Percentiles rank a stretch among this genome's conserved stretches.
phyloP scores from a whole-genome alignment of 2,888 invertebrate genomes.

The Dicranocentrus wangi region DNA sequence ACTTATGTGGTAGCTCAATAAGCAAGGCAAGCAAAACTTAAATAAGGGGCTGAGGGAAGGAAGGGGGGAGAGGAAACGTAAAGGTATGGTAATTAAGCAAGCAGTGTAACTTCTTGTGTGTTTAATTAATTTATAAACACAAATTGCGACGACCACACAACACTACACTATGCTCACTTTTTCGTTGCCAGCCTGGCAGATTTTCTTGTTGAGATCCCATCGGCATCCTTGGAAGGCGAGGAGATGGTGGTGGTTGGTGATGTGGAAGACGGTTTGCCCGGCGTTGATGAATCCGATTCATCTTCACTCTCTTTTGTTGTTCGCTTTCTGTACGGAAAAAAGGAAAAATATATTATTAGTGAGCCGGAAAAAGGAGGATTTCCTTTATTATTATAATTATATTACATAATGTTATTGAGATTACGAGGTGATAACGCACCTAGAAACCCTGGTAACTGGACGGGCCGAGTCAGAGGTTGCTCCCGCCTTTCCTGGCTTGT shows the following conservation, averaged over 20 bases:
- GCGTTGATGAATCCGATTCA: constrained; percentile 16
- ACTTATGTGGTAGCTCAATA: no score
- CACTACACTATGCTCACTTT: no score
- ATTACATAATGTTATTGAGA: neutral
- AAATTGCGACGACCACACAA: no score
- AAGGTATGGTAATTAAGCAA: no score
- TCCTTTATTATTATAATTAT: no score
- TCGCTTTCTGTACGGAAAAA: constrained; percentile 29
- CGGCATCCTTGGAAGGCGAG: constrained; percentile 42
- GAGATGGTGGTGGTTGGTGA: neutral
- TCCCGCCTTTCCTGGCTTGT: constrained; percentile 7
- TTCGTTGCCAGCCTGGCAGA: constrained; percentile 59
- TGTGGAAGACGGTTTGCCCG: no score
- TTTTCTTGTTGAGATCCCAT: constrained; percentile 55
- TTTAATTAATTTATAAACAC: no score
- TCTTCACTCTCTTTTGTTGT: constrained; percentile 36
- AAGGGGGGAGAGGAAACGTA: no score
- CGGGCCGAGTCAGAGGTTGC: constrained; percentile 16
- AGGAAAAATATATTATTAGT: neutral
- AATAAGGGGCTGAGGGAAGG: no score
- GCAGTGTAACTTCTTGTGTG: no score
- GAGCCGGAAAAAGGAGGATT: neutral
- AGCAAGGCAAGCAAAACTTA: no score
- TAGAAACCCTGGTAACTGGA: constrained; percentile 41
- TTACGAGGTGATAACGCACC: constrained; percentile 22